A percentile compares a stretch with the other conserved stretches of the same genome.
These are phyloP conservation scores for Barbus barbus DNA, from an alignment of 2,113 vertebrate genomes.

Conservation along the genomic window DNA sequence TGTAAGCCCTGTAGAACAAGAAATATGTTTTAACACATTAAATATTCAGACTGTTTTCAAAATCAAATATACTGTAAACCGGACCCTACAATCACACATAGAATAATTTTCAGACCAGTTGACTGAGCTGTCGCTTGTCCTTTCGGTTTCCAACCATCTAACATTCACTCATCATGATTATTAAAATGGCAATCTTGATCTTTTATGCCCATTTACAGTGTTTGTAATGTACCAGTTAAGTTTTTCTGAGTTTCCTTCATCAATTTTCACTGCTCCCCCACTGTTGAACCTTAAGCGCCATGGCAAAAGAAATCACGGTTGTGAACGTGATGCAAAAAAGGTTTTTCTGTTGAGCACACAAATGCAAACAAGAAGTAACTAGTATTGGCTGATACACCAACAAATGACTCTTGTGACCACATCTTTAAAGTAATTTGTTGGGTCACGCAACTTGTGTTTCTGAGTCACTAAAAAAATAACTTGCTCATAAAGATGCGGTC, in stretches of 20 bases:
- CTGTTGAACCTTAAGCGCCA: too few species aligned
- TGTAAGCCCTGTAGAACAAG: conserved; percentile 83
- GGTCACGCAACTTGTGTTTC: not conserved
- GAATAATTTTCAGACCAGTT: not conserved
- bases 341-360: not conserved
- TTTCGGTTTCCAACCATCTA: not conserved
- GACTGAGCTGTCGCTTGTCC: not conserved
- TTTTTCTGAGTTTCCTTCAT: too few species aligned
- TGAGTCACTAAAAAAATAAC: not conserved
- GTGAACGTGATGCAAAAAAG: too few species aligned
- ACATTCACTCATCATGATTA: not conserved
- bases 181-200: not conserved
- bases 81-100: not conserved
- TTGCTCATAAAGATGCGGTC: not conserved
- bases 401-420: not conserved
- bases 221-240: not conserved
- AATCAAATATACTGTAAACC: not conserved
- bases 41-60: not conserved
- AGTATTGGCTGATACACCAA: not conserved
- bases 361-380: not conserved
- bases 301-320: too few species aligned
- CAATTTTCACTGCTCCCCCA: too few species aligned
- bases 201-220: not conserved
- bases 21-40: not conserved
- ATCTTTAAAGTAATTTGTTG: too few species aligned